Percentiles rank a stretch among this genome's conserved stretches.
phyloP scores from a whole-genome alignment of 2,113 vertebrate genomes.

The Alaudala cheleensis region DNA sequence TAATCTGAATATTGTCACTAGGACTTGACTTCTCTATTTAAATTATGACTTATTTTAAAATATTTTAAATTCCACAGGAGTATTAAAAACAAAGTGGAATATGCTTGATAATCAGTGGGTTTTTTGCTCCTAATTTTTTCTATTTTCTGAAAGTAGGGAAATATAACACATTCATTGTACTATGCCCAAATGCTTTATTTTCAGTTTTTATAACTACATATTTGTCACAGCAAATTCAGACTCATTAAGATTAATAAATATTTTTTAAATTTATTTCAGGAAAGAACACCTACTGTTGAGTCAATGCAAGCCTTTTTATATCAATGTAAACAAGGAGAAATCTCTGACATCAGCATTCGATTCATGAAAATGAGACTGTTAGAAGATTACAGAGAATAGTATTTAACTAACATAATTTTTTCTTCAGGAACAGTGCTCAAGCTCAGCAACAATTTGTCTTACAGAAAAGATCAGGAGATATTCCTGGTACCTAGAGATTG shows the following conservation, averaged over 20 bases:
- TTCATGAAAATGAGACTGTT: not conserved
- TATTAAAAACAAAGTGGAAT: not conserved
- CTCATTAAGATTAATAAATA: not conserved
- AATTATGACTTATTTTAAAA: not conserved
- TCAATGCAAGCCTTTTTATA: not conserved
- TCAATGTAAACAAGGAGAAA: not conserved
- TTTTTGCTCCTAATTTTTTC: not conserved
- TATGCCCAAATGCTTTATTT: not conserved
- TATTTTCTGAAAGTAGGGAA: not conserved
- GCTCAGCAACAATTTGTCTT: not conserved
- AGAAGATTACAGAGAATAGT: not conserved
- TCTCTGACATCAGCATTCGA: not conserved
- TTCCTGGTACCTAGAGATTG: not conserved
- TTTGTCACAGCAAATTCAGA: not conserved
- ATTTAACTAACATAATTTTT: not conserved
- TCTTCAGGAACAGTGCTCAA: not conserved
- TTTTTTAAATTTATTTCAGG: not conserved
- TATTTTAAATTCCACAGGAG: not conserved
- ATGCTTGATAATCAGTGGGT: not conserved
- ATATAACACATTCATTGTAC: not conserved
- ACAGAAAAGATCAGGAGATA: not conserved
- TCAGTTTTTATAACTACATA: not conserved
- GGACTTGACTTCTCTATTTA: not conserved
- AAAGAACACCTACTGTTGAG: not conserved
- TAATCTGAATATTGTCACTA: not conserved